phyloP scores from a whole-genome alignment of 2,888 invertebrate species.

The Cantharis flavilabris region DNA sequence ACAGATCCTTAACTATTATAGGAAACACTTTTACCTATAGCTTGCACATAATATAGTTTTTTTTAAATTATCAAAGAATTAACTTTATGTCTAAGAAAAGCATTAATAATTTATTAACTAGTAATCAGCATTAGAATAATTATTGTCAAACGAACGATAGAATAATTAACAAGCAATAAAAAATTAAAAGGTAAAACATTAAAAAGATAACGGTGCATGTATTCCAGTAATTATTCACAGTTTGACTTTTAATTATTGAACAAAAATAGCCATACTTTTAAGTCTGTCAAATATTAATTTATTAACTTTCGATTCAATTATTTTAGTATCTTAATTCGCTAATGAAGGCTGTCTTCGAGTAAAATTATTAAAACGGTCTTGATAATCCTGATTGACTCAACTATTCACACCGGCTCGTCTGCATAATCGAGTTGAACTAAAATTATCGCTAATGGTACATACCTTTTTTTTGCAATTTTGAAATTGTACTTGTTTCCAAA shows the following conservation, averaged over 20 bases:
- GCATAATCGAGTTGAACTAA: neutral
- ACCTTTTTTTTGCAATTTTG: neutral
- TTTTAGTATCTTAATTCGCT: neutral
- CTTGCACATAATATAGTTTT: neutral
- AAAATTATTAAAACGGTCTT: neutral
- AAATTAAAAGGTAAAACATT: neutral
- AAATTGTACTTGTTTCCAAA: neutral
- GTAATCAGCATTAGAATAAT: neutral
- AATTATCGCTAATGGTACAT: neutral
- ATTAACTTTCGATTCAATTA: neutral
- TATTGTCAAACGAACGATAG: neutral
- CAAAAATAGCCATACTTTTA: neutral
- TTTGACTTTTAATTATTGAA: neutral
- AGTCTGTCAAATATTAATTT: neutral
- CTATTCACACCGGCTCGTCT: neutral
- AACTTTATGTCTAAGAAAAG: neutral
- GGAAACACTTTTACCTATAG: too few species aligned
- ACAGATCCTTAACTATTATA: too few species aligned
- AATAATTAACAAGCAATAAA: neutral
- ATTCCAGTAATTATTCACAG: neutral
- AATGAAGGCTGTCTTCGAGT: neutral
- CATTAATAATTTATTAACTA: neutral
- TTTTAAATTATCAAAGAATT: neutral
- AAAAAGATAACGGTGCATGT: neutral
- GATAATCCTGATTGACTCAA: neutral